phyloP scores from a whole-genome alignment of 1,140 invertebrate genomes.

The Tyrophagus putrescentiae region DNA sequence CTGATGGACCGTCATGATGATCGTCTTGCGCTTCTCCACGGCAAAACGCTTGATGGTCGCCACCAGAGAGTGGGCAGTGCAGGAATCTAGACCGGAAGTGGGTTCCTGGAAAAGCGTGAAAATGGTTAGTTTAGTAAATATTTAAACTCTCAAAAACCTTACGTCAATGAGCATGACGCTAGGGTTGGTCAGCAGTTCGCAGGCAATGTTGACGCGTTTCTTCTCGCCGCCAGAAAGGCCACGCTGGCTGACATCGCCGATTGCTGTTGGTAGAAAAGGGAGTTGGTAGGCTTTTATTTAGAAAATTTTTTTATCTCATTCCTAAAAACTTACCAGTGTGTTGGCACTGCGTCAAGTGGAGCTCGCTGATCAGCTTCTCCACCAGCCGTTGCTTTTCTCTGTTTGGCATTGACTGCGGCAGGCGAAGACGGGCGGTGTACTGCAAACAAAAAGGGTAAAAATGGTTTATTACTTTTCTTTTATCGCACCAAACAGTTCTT shows the following conservation, averaged over 20 bases:
- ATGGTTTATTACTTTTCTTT: neutral
- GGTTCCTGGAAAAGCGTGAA: constrained; percentile 47
- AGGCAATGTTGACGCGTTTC: constrained; percentile 70
- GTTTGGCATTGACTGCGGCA: constrained; percentile 56
- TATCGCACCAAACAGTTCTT: constrained; percentile 29
- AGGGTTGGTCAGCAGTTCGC: constrained; percentile 70
- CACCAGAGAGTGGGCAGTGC: constrained; percentile 60
- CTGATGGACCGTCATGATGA: constrained; percentile 68
- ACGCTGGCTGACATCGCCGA: constrained; percentile 58
- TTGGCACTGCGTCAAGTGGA: constrained; percentile 58
- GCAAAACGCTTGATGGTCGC: constrained; percentile 56
- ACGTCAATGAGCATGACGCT: constrained; percentile 68
- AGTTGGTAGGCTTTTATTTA: constrained; percentile 14
- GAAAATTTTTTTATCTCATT: neutral
- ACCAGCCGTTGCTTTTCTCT: constrained; percentile 60
- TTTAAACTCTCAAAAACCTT: constrained; percentile 36
- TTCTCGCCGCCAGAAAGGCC: constrained; percentile 72
- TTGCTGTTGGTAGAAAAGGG: constrained; percentile 40
- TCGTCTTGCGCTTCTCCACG: constrained; percentile 57
- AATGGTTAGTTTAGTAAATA: neutral
- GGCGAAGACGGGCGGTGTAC: constrained; percentile 52
- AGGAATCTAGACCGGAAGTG: constrained; percentile 67
- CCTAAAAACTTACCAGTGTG: constrained; percentile 49
- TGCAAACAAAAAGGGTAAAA: constrained; percentile 29
- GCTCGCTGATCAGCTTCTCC: constrained; percentile 58